These are phyloP conservation scores for Chaetogeoica ovagalla DNA, from an alignment of 2,888 invertebrate species.

Conservation along the genomic window DNA sequence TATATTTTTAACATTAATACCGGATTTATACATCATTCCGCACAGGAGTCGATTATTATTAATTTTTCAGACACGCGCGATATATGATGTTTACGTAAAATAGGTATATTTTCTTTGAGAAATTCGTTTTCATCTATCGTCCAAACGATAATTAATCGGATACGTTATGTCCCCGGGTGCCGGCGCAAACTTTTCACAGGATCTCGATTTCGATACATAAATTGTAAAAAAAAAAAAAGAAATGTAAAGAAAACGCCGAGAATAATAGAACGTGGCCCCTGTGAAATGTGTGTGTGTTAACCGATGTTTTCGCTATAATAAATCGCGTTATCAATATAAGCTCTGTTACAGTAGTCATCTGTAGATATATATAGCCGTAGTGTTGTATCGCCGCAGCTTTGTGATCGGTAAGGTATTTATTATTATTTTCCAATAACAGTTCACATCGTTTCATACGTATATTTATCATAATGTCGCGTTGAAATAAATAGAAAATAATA, in stretches of 20 bases:
- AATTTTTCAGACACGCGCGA: not conserved
- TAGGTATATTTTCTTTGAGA: too few species aligned
- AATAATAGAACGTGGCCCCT: not conserved
- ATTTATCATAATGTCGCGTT: not conserved
- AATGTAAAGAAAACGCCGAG: too few species aligned
- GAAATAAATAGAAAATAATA: not conserved
- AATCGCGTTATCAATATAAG: conserved; percentile 19
- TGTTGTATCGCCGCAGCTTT: too few species aligned
- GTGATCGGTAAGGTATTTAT: not conserved
- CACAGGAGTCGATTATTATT: too few species aligned
- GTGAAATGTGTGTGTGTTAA: not conserved
- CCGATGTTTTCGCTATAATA: not conserved
- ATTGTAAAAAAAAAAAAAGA: too few species aligned
- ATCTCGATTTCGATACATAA: too few species aligned
- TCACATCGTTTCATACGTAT: not conserved
- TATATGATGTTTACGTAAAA: too few species aligned
- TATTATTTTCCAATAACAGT: not conserved
- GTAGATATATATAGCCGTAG: too few species aligned
- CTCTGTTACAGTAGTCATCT: not conserved
- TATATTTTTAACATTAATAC: not conserved
- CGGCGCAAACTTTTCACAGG: too few species aligned
- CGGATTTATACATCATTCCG: not conserved
- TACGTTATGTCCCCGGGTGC: too few species aligned
- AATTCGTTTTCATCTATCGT: too few species aligned
- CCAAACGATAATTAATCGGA: too few species aligned